Evolutionary conservation across 2,888 invertebrate species (phyloP).

Genomic region (Hypercompe scribonia): DNA sequence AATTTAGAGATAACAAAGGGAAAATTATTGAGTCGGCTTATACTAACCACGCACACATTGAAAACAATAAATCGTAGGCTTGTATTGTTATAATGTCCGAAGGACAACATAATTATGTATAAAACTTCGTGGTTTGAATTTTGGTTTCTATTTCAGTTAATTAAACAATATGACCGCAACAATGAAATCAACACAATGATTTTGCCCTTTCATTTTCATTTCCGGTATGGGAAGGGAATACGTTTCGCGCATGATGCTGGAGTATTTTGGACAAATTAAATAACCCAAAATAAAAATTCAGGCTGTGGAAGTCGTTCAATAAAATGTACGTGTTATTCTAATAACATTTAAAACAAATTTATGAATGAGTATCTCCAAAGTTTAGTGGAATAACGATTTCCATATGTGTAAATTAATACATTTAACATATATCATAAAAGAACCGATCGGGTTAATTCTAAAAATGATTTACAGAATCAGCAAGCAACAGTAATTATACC

Average conservation of each 20-base stretch:
- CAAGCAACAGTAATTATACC: neutral
- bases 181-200: conserved; percentile 3
- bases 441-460: neutral
- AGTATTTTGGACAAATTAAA: neutral
- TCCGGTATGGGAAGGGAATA: neutral
- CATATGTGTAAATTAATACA: neutral
- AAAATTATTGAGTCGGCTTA: conserved; percentile 45
- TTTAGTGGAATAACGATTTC: neutral
- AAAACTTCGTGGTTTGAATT: conserved; percentile 9
- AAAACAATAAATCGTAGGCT: conserved; percentile 33
- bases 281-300: neutral
- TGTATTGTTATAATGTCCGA: conserved; percentile 26
- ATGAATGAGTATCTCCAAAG: neutral
- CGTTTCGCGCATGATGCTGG: neutral
- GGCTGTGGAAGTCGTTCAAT: neutral
- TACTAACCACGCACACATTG: conserved; percentile 30
- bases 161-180: conserved; percentile 13
- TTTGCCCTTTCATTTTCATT: conserved; percentile 9
- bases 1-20: conserved; percentile 55
- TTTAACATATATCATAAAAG: neutral
- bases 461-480: neutral
- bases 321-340: neutral
- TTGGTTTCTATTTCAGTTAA: conserved; percentile 19
- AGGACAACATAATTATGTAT: conserved; percentile 25
- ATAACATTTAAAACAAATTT: neutral